phyloP scores from a whole-genome alignment of 1,140 invertebrate genomes.

The Drosophila obscura region DNA sequence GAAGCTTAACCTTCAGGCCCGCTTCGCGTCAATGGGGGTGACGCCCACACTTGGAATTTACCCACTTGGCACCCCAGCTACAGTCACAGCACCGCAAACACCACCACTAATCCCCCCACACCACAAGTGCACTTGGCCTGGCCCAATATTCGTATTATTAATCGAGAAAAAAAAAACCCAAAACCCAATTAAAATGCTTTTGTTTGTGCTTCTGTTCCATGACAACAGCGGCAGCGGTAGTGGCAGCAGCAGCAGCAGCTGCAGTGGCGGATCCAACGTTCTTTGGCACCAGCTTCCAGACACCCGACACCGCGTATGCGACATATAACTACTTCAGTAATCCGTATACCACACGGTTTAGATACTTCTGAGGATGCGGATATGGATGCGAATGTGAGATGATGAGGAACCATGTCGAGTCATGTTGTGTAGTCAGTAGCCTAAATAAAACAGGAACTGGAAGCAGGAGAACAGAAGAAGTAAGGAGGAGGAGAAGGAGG shows the following conservation, averaged over 20 bases:
- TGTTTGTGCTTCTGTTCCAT: slow-evolving; percentile 20
- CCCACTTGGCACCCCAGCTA: slow-evolving; percentile 56
- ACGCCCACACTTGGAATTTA: slow-evolving; percentile 76
- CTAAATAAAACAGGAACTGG: neutral
- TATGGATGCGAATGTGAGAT: neutral
- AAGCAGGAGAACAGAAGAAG: slow-evolving; percentile 11
- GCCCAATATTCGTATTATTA: slow-evolving; percentile 56
- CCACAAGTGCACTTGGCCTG: slow-evolving; percentile 62
- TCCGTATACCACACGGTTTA: slow-evolving; percentile 68
- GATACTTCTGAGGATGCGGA: slow-evolving; percentile 58
- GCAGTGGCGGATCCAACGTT: slow-evolving; percentile 61
- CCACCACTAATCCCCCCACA: slow-evolving; percentile 50
- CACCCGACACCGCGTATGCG: slow-evolving; percentile 70
- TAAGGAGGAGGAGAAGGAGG: slow-evolving; percentile 29
- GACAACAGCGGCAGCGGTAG: slow-evolving; percentile 60
- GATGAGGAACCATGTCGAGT: slow-evolving; percentile 22
- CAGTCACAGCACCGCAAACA: slow-evolving; percentile 18
- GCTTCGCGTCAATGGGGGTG: slow-evolving; percentile 39
- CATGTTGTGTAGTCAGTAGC: slow-evolving; percentile 51
- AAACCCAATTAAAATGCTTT: slow-evolving; percentile 50
- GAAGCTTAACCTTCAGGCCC: slow-evolving; percentile 56
- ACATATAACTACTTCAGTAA: slow-evolving; percentile 69
- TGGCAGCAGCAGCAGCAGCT: slow-evolving; percentile 51
- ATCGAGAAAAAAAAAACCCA: slow-evolving; percentile 22
- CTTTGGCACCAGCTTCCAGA: slow-evolving; percentile 71